Evolutionary conservation across 2,113 vertebrate genomes (phyloP), one percentile per base, ranked within the genome.

Genomic region (Gasterosteus nipponicus): DNA sequence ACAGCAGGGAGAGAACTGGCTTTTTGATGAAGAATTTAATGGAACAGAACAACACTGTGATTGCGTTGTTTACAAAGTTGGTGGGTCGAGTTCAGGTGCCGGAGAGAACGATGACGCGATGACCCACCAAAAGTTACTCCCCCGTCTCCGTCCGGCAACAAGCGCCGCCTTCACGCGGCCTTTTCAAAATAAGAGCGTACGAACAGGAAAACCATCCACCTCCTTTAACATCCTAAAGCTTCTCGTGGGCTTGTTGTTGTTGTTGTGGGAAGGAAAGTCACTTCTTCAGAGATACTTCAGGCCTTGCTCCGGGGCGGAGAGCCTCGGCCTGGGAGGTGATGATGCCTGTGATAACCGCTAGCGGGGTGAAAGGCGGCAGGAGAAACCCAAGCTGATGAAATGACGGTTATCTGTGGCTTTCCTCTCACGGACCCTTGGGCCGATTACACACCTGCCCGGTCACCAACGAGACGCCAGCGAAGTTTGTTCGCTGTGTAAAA

Each of bases 381-480:
- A 71, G 46, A 15, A 59, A 19, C 2, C 7, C 0, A 51, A 82
- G 33, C 65, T 39, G 58, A 58, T 73, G 58, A 71, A 80, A 84
- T 82, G 66, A 80, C 76, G 67, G 82, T 78, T 41, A 78, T 78
- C 65, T 63, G 58, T 12, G 42, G 15, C 5, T 42, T 46, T 44
- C 12, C 58, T 72, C 57, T 58, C 54, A 2, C 35, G 29, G 60
- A 16, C 68, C 38, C 68, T n/a, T 12, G 31, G 22, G 0, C 70
- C 80, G 80, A 87, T 80, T 72, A 87, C 66, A 86, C 62, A 75
- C 80, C 75, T 75, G 80, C 54, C 59, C 75, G 33, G 18, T 78
- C 68, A 63, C 57, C 54, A 70, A 38, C 47, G 22, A 26, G 77
- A 42, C 65, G 15, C 54, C 53, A 38, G 38, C 5, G 11, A 56